Evolutionary conservation across 2,797 vertebrate genomes (phyloP), one percentile per base, ranked within the genome.

Genomic region (Acipenser transmontanus): DNA sequence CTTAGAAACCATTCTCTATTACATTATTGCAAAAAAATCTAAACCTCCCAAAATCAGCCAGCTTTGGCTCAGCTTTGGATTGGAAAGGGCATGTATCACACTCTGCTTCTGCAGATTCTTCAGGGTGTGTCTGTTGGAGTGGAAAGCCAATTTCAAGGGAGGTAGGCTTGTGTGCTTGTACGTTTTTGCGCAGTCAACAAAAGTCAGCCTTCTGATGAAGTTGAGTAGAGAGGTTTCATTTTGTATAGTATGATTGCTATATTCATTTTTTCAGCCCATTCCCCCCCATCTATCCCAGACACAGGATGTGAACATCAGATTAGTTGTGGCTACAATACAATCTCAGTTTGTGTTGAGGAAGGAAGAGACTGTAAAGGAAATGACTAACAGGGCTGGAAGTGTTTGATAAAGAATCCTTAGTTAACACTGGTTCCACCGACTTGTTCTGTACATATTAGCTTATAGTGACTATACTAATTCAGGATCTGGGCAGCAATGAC

Each of bases 201-300:
- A 78, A 70, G 52, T 67, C 68, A 74, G 77, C 17, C 71, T 74
- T 69, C 81, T 87, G 83, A 85, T 87, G 83, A 82, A 84, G 84
- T 75, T 77, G 75, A 62, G 71, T 66, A 77, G 80, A 81, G 34
- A 34, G 34, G 34, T 34, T 34, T 34, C 34, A 34, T 34, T 34
- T 3, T 34, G 34, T 34, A 34, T 34, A 34, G 34, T 34, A 34
- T 34, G 34, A 34, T 4, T 3, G 34, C 34, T 34, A 34, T 34
- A 34, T 34, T 34, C 4, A 34, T 34, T 34, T 34, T 34, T 34
- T 34, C 34, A 34, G 34, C 3, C 34, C 34, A 34, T 34, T 59
- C 59, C 20, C 47, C 54, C 67, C 49, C 34, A 65, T 14, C n/a
- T 49, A 62, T 60, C 67, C 69, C 59, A 75, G 68, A 64, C 68